Percentiles rank a stretch among this genome's conserved stretches.
Conservation (phyloP, 2,113 vertebrate genomes). For the Cinclus cinclus region DNA sequence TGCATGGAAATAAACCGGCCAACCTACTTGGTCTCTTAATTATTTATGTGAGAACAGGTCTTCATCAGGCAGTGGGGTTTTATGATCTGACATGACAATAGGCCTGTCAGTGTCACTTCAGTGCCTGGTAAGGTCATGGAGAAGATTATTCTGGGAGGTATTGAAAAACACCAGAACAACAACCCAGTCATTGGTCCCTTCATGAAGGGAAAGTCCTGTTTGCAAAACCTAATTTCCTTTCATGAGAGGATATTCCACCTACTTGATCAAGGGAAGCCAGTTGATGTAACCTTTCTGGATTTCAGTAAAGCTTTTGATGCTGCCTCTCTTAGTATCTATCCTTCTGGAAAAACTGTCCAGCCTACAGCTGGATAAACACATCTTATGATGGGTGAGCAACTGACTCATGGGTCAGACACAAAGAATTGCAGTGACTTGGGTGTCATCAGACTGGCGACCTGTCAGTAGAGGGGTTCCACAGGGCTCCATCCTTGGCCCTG, state of each 20-base stretch:
- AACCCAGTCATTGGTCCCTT: background rate
- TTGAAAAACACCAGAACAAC: background rate
- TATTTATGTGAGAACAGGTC: background rate
- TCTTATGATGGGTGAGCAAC: background rate
- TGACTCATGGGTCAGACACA: background rate
- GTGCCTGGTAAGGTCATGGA: background rate
- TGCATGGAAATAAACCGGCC: background rate
- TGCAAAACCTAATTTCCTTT: background rate
- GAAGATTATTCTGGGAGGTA: background rate
- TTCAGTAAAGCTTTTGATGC: background rate
- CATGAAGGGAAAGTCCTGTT: background rate
- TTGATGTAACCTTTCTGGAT: background rate
- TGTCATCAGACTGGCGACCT: background rate
- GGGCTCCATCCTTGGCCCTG: accelerated
- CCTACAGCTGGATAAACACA: background rate
- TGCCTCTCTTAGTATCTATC: background rate
- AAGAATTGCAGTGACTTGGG: background rate
- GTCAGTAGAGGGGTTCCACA: background rate
- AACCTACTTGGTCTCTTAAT: background rate
- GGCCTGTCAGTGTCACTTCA: background rate
- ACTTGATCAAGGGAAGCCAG: background rate
- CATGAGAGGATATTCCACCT: background rate
- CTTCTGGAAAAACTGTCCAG: background rate
- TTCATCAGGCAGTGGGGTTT: background rate
- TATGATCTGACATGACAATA: background rate